phyloP scores from a whole-genome alignment of 2,113 vertebrate species.

The Scolopax mira region DNA sequence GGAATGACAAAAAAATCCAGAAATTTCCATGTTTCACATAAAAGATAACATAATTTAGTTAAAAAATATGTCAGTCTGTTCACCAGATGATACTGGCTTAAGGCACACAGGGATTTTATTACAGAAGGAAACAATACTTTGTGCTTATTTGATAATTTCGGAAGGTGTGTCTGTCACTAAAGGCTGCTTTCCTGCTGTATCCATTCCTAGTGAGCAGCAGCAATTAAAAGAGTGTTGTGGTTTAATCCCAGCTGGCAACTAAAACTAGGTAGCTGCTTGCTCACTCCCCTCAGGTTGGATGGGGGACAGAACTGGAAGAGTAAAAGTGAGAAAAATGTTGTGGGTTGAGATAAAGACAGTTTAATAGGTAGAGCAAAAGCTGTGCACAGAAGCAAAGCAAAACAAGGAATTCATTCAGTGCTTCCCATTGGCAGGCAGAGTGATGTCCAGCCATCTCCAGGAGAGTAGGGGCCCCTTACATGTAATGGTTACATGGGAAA shows the following conservation, averaged over 20 bases:
- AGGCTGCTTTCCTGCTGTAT: background rate
- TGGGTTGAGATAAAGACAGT: background rate
- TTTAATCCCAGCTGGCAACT: background rate
- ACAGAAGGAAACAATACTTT: background rate
- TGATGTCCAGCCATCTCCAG: background rate
- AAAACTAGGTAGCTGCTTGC: background rate
- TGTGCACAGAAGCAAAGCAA: background rate
- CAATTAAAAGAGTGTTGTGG: background rate
- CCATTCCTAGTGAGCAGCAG: background rate
- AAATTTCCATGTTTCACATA: background rate
- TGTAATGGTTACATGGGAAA: background rate
- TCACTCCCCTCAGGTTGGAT: background rate
- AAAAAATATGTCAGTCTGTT: background rate
- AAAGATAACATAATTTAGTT: background rate
- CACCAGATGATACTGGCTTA: background rate
- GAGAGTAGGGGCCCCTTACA: background rate
- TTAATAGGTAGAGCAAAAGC: background rate
- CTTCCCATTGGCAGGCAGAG: background rate
- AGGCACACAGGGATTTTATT: background rate
- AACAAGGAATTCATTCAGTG: background rate
- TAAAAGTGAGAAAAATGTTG: background rate
- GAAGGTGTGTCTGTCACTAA: background rate
- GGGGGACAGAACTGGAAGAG: background rate
- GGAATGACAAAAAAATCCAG: background rate
- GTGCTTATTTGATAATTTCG: background rate